These are phyloP conservation scores for Nesogale talazaci DNA, from an alignment of 2,113 vertebrate species.

Conservation along the genomic window DNA sequence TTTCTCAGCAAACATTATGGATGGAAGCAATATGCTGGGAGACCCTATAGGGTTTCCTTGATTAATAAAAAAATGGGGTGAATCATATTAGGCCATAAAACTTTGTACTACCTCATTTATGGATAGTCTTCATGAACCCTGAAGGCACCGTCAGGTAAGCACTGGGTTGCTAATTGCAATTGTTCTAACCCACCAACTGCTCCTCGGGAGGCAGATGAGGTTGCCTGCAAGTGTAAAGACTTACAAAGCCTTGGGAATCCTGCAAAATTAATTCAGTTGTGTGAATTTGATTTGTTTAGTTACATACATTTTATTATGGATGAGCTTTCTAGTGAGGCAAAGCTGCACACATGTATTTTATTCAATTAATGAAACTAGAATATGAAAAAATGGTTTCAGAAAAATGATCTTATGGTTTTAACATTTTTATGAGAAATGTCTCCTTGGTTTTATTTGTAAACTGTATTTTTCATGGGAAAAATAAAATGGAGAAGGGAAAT, in stretches of 20 bases:
- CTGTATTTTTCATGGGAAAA: background rate
- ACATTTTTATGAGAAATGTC: constrained; percentile 4
- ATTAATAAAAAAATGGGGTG: no score
- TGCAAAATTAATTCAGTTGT: no score
- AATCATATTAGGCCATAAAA: background rate
- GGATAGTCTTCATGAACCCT: background rate
- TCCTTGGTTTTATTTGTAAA: constrained; percentile 5
- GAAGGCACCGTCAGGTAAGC: no score
- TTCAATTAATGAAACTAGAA: constrained; percentile 9
- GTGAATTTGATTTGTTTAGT: no score
- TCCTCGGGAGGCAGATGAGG: no score
- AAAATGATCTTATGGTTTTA: background rate
- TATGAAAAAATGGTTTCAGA: background rate
- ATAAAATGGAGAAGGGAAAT: background rate
- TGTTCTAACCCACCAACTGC: no score
- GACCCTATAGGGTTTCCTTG: background rate
- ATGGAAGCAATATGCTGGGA: background rate
- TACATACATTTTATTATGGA: background rate
- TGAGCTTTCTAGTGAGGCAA: background rate
- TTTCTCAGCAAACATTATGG: background rate
- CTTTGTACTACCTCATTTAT: background rate
- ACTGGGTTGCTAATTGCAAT: no score
- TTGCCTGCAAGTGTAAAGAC: no score
- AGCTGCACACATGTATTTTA: background rate
- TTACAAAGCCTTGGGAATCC: no score